These are phyloP conservation scores for Clanis bilineata DNA, from an alignment of 2,888 invertebrate species.

Conservation along the genomic window DNA sequence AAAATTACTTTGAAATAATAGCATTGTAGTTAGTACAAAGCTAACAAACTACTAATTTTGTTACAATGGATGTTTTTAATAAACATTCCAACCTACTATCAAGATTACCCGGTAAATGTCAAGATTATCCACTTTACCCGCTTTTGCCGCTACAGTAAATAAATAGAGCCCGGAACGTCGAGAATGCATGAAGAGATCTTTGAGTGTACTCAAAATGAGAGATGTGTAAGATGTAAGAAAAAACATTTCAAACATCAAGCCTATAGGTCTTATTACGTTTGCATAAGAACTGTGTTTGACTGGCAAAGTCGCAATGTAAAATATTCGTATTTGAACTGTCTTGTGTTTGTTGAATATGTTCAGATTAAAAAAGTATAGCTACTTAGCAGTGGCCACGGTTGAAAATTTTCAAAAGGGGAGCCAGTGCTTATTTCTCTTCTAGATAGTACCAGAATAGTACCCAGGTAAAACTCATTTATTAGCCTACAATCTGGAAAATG, in stretches of 20 bases:
- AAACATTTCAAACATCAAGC: neutral
- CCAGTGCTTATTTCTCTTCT: too few species aligned
- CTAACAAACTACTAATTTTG: neutral
- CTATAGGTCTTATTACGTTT: neutral
- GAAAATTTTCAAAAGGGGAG: too few species aligned
- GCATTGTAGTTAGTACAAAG: neutral
- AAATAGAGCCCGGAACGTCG: slow-evolving; percentile 3
- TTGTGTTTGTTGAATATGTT: neutral
- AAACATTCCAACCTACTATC: neutral
- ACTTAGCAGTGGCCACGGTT: too few species aligned
- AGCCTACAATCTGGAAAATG: too few species aligned
- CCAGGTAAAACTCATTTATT: too few species aligned
- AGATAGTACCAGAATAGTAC: too few species aligned
- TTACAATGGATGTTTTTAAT: neutral
- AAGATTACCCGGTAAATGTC: slow-evolving; percentile 3
- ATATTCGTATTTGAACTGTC: neutral
- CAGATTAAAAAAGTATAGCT: too few species aligned
- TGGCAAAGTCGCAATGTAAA: neutral
- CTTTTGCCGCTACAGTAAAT: slow-evolving; percentile 11
- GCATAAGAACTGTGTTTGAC: neutral
- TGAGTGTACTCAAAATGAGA: slow-evolving; percentile 3
- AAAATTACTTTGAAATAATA: neutral
- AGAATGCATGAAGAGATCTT: slow-evolving; percentile 9
- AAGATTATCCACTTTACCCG: slow-evolving; percentile 9
- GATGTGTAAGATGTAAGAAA: slow-evolving; percentile 5